phyloP scores from a whole-genome alignment of 2,888 invertebrate species.

The Brenthis ino region DNA sequence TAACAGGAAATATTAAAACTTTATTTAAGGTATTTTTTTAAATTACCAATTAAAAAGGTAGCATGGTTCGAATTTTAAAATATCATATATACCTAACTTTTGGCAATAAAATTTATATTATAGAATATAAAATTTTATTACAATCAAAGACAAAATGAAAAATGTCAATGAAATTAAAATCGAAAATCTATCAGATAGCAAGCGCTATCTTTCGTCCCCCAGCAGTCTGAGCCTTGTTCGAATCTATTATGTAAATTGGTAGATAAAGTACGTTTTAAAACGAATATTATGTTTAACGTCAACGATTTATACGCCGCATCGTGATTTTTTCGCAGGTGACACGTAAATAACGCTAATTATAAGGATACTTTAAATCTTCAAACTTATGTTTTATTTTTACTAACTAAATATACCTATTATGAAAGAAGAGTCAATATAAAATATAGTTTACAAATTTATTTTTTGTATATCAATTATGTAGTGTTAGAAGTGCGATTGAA shows the following conservation, averaged over 20 bases:
- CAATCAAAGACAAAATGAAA: constrained; percentile 15
- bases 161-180: constrained; percentile 39
- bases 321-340: constrained; percentile 50
- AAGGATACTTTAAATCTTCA: constrained; percentile 26
- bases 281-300: constrained; percentile 60
- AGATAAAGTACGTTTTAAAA: constrained; percentile 72
- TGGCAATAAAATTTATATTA: constrained; percentile 19
- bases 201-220: constrained; percentile 56
- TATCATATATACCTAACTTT: neutral
- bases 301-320: constrained; percentile 56
- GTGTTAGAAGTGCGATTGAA: constrained; percentile 32
- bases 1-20: no score
- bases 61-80: neutral
- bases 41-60: neutral
- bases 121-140: constrained; percentile 32
- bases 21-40: no score
- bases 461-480: neutral
- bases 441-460: neutral
- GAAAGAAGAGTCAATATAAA: neutral
- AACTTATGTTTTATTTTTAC: constrained; percentile 15
- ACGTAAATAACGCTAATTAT: constrained; percentile 36
- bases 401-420: no score
- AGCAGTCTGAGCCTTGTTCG: constrained; percentile 62
- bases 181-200: constrained; percentile 42
- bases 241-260: constrained; percentile 72